phyloP scores from a whole-genome alignment of 2,113 vertebrate genomes.

The Leptocoma aspasia region DNA sequence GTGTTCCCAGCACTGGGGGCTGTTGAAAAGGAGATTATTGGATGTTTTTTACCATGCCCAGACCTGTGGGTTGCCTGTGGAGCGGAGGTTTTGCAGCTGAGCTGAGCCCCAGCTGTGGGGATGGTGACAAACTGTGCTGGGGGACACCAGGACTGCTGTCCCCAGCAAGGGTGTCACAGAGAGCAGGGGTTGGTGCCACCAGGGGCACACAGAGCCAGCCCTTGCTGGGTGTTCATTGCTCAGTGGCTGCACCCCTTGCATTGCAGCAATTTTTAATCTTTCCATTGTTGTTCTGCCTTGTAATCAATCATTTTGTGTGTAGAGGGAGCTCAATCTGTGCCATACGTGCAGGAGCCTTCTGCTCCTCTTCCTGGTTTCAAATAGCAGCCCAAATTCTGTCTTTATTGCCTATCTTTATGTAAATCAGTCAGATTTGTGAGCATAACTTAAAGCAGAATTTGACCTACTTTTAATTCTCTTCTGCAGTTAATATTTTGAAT shows the following conservation, averaged over 20 bases:
- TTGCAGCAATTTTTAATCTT: not conserved
- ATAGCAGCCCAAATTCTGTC: not conserved
- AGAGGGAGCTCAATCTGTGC: not conserved
- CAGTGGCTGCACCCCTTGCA: not conserved
- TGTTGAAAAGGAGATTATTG: rapidly evolving
- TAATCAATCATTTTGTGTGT: not conserved
- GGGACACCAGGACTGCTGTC: not conserved
- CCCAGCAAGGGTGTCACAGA: not conserved
- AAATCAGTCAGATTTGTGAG: not conserved
- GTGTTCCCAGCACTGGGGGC: not conserved
- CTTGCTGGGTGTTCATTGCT: not conserved
- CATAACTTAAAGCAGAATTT: not conserved
- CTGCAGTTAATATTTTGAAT: not conserved
- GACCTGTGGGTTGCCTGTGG: not conserved
- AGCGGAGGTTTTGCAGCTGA: not conserved
- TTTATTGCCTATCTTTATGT: not conserved
- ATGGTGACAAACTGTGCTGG: rapidly evolving
- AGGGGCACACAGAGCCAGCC: not conserved
- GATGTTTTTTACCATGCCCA: not conserved
- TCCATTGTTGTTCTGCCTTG: not conserved
- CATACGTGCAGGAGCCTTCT: not conserved
- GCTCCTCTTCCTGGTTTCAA: not conserved
- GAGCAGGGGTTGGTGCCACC: not conserved
- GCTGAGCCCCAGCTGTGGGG: not conserved
- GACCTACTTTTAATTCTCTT: not conserved